A percentile compares a stretch with the other conserved stretches of the same genome.
These are phyloP conservation scores for Drosophila sturtevanti DNA, from an alignment of 1,140 invertebrate genomes.

Conservation along the genomic window DNA sequence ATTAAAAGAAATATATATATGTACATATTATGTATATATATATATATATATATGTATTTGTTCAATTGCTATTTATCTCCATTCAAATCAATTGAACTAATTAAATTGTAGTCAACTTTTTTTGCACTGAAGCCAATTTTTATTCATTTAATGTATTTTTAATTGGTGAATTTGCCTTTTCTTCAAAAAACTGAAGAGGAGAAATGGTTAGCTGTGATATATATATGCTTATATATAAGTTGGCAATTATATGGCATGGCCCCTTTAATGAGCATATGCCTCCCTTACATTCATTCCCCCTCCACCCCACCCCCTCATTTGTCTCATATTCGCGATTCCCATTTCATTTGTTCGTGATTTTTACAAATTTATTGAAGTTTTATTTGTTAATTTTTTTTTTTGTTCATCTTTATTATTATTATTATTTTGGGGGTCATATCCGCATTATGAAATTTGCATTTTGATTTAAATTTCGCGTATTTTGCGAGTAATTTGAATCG, in stretches of 20 bases:
- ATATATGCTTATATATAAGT: not conserved
- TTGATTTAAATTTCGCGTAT: conserved; percentile 9
- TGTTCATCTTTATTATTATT: no score
- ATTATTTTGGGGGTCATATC: not conserved
- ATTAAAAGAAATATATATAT: not conserved
- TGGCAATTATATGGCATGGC: not conserved
- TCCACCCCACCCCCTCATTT: not conserved
- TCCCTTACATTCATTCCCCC: not conserved
- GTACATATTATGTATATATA: not conserved
- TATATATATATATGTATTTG: not conserved
- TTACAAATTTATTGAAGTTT: conserved; percentile 3
- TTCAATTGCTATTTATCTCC: not conserved
- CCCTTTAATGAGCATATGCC: not conserved
- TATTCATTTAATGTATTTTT: not conserved
- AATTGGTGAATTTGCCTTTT: conserved; percentile 6
- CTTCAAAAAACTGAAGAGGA: not conserved
- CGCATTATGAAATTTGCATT: conserved; percentile 9
- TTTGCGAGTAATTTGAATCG: conserved; percentile 8
- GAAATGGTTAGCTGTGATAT: not conserved
- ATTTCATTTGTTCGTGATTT: conserved; percentile 7
- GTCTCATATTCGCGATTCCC: not conserved
- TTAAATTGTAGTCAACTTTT: conserved; percentile 2
- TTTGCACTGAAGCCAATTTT: not conserved
- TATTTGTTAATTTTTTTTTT: not conserved
- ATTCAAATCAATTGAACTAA: not conserved